Evolutionary conservation across 2,113 vertebrate genomes (phyloP).

Genomic region (Plecotus auritus): DNA sequence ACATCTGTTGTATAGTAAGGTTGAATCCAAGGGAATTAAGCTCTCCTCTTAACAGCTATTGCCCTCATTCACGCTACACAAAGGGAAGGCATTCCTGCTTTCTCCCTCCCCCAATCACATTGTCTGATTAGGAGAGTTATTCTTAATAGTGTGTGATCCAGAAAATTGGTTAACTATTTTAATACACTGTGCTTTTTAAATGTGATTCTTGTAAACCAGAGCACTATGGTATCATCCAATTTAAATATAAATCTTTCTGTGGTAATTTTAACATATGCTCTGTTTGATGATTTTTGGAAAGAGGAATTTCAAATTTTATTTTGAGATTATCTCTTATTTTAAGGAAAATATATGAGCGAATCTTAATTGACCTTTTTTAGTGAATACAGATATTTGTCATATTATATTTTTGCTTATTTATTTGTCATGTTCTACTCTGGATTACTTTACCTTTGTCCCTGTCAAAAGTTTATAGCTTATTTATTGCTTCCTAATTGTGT

Average conservation of each 20-base stretch:
- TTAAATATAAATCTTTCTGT: constrained; percentile 32
- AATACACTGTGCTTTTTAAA: constrained; percentile 17
- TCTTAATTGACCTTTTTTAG: neutral
- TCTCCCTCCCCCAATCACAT: neutral
- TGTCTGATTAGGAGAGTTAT: neutral
- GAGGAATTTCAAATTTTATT: constrained; percentile 22
- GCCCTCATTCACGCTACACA: constrained; percentile 47
- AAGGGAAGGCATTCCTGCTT: constrained; percentile 39
- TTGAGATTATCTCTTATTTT: constrained; percentile 38
- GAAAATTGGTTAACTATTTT: constrained; percentile 41
- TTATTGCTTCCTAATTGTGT: constrained; percentile 42
- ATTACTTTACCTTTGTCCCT: constrained; percentile 37
- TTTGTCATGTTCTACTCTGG: neutral
- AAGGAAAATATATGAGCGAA: neutral
- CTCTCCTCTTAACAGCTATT: neutral
- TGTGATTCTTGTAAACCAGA: constrained; percentile 35
- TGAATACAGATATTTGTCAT: constrained; percentile 1
- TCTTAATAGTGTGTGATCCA: constrained; percentile 36
- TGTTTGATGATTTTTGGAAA: constrained; percentile 16
- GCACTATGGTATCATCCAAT: neutral
- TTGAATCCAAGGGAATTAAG: constrained; percentile 44
- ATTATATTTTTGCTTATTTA: neutral
- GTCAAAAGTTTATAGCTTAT: constrained; percentile 20
- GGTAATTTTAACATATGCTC: neutral
- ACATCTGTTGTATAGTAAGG: constrained; percentile 39